Base-by-base conservation (phyloP, 2,113 vertebrate genomes). In the Carlito syrichta region DNA sequence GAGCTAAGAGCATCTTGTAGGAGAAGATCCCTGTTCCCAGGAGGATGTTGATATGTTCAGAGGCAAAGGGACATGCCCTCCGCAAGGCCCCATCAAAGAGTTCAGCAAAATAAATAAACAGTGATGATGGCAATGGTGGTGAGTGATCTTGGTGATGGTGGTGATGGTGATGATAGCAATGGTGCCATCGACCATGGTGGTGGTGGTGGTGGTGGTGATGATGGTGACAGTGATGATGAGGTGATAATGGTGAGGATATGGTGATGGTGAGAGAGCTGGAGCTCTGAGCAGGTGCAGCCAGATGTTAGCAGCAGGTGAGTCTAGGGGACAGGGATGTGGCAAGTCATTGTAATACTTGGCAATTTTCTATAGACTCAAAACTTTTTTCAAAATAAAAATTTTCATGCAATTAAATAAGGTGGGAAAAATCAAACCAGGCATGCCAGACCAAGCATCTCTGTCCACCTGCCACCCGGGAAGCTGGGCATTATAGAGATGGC, bases 271-370 rank as follows among this genome's bases (percentile, higher is more conserved):
- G 14, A n/a, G 63, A 66, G 14, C 32, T 35, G 63, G 63, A 66
- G 63, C 63, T 17, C 16, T 35, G 32, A 66, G 63, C 32, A 66
- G 8, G 63, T 66, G 32, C 63, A 66, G 63, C 30, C 56, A 5
- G 25, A 11, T 3, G 11, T 3, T 20, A 16, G 35, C 63, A 7
- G 10, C 0, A 1, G 45, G 45, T 1, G 4, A 3, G 11, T 12
- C 45, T 8, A 74, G 62, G n/a, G 30, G 32, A 63, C 5, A 14
- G 38, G 20, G 32, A 78, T 3, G 5, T 1, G 30, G 11, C 12
- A 38, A 11, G 22, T 38, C 27, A 14, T 2, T 40, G 20, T 14
- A 22, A 23, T 38, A 30, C 11, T 43, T 40, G 52, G 43, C 60
- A 27, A 48, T 54, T 82, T 40, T 56, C 52, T 48, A 8, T 4